Evolutionary conservation across 2,888 invertebrate species (phyloP), one percentile per base, ranked within the genome.

Genomic region (Ochropleura leucogaster): DNA sequence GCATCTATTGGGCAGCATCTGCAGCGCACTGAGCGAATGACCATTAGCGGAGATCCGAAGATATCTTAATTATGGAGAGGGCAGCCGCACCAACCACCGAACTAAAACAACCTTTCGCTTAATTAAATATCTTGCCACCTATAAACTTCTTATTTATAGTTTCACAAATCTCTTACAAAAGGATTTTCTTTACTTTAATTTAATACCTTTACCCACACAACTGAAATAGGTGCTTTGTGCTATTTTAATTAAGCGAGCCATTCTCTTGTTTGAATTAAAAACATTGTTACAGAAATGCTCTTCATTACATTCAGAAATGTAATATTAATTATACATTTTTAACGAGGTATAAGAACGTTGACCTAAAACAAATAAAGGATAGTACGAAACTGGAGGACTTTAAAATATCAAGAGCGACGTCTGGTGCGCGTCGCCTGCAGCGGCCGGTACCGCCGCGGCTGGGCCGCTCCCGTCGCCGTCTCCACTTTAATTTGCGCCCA

Each of bases 401-500:
- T 64, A 68, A 60, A 78, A 72, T 72, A 72, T 75, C 63, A 79
- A 85, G 85, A 67, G 66, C 73, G 68, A 53, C 70, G 64, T 65
- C 67, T 80, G 68, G 60, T 60, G 73, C 49, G 59, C 68, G 74
- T 74, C 87, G 68, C 74, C 63, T 86, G 86, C 86, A 84, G 73
- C 69, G 78, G 51, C 75, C 64, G 49, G 68, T 68, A 51, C 71
- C 57, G 68, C 66, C 68, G 40, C 63, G 69, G 64, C 77, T 65
- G 68, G 65, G 62, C 80, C 79, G 78, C 83, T 77, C 71, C 73
- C 74, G 79, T 80, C 86, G 78, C 57, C 82, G 65, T 85, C 88
- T 88, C 88, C 88, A 89, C 89, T 91, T 87, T 87, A 91, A 90
- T 91, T 91, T 90, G 85, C 89, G 85, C 87, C 82, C 85, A 88